Evolutionary conservation across 2,888 invertebrate species (phyloP).

Genomic region (Choreutis nemorana): DNA sequence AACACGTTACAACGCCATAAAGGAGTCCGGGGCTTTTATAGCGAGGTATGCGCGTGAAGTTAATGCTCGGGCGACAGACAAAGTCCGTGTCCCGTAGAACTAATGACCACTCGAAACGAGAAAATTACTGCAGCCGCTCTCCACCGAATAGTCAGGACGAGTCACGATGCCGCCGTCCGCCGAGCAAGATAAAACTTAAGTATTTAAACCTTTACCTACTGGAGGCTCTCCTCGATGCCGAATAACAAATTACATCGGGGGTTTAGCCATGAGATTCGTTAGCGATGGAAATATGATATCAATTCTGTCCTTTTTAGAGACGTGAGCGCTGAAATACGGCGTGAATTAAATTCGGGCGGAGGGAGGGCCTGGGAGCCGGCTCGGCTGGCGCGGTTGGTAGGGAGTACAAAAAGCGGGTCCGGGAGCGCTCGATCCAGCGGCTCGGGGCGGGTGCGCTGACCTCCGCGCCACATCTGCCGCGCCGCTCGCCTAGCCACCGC

Average conservation of each 20-base stretch:
- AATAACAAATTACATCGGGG: constrained; percentile 7
- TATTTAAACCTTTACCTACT: constrained; percentile 7
- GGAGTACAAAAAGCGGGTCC: constrained; percentile 32
- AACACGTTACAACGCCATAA: constrained; percentile 16
- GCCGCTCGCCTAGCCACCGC: constrained; percentile 13
- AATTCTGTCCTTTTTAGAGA: constrained; percentile 21
- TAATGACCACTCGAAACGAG: constrained; percentile 59
- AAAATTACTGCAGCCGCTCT: constrained; percentile 46
- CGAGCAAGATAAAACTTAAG: constrained; percentile 21
- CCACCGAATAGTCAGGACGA: constrained; percentile 39
- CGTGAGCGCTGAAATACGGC: too few species aligned
- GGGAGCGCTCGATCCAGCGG: constrained; percentile 42
- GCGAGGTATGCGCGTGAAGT: constrained; percentile 37
- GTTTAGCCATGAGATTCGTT: constrained; percentile 12
- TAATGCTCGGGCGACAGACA: constrained; percentile 49
- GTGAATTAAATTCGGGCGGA: too few species aligned
- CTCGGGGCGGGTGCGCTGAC: constrained; percentile 45
- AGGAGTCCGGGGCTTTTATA: constrained; percentile 17
- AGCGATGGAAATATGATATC: constrained; percentile 18
- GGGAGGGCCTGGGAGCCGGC: too few species aligned
- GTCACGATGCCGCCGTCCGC: constrained; percentile 46
- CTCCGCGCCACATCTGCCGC: constrained; percentile 44
- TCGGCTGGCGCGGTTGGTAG: constrained; percentile 12
- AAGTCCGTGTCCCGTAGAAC: constrained; percentile 45
- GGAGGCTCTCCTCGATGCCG: constrained; percentile 5